Base-by-base conservation (phyloP, 2,888 invertebrate species). In the Scotopteryx bipunctaria region DNA sequence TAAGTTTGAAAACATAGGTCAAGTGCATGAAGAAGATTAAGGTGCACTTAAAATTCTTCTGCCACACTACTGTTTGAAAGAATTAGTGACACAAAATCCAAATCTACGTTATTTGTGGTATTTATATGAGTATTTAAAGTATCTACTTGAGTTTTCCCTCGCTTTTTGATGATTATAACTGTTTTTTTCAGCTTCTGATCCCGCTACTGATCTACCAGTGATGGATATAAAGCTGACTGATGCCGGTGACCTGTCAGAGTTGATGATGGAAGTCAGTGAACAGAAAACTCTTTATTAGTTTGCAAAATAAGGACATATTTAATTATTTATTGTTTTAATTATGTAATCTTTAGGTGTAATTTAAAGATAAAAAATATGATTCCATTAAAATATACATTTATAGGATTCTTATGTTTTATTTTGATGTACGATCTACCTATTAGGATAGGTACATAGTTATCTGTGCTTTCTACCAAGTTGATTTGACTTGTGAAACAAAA, bases 151-250 rank as follows among this genome's bases (percentile, higher is more conserved):
- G 9, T 9, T 13, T 11, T 9, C 17, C 21, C 6, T 13, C 15
- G 8, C 9, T 38, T 8, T 14, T 32, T 6, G n/a, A n/a, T 9
- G 14, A 25, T 5, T 1, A 8, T 16, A 8, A 16, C 8, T 23
- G 2, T 31, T 11, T n/a, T 29, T 46, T 46, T 37, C 31, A 41
- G 33, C 35, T 64, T 58, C 52, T 3, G 53, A 27, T 4, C 29
- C 63, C 19, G 69, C 59, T 2, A 40, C 62, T 3, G 66, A 57
- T 5, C 67, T 69, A 16, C 74, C 72, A 14, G 50, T 74, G 33
- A 71, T 76, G 69, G 77, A 73, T 15, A 67, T 80, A 9, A 80
- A 78, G 27, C 57, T 83, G 5, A 78, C 72, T 37, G 79, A 81
- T 32, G 81, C 72, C 36, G 79, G 80, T 32, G 81, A 82, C 38